A percentile compares a stretch with the other conserved stretches of the same genome.
Evolutionary conservation across 1,140 invertebrate species (phyloP).

Genomic region (Cardiocondyla obscurior): DNA sequence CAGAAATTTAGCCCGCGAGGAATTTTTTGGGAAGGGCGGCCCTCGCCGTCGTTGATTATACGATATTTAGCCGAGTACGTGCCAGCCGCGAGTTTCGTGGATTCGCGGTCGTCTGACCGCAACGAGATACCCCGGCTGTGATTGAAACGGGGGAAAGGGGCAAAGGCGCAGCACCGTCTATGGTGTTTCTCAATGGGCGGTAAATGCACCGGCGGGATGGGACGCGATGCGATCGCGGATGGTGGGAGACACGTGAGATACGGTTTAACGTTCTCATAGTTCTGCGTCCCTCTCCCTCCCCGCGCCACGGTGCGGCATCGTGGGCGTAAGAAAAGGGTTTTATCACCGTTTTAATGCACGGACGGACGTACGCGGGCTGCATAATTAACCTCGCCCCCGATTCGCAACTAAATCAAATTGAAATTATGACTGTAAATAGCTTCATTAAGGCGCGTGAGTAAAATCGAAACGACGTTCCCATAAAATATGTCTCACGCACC

Average conservation of each 20-base stretch:
- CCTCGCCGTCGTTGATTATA: neutral
- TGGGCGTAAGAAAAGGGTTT: conserved; percentile 63
- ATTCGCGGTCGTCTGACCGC: conserved; percentile 45
- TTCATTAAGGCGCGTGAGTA: conserved; percentile 32
- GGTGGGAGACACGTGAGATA: conserved; percentile 64
- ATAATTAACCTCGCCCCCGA: conserved; percentile 60
- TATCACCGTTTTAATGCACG: conserved; percentile 54
- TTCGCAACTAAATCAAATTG: conserved; percentile 47
- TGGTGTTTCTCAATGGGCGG: conserved; percentile 69
- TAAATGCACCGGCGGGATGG: conserved; percentile 62
- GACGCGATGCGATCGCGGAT: conserved; percentile 51
- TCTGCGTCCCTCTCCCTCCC: conserved; percentile 11
- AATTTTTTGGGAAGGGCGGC: conserved; percentile 45
- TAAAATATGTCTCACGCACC: conserved; percentile 32
- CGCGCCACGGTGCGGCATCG: conserved; percentile 4
- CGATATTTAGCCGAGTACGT: neutral
- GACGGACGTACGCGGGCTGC: conserved; percentile 22
- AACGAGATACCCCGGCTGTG: conserved; percentile 6
- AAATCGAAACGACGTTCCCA: conserved; percentile 23
- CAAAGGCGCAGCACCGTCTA: conserved; percentile 59
- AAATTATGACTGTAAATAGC: conserved; percentile 45
- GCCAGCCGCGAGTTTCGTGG: conserved; percentile 16
- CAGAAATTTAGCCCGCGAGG: conserved; percentile 10
- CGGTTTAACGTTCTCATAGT: conserved; percentile 66
- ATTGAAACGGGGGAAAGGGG: conserved; percentile 35